Percentiles rank a stretch among this genome's conserved stretches.
Evolutionary conservation across 92 coral and sea anemone species (phyloP).

Genomic region (Montipora capitata): DNA sequence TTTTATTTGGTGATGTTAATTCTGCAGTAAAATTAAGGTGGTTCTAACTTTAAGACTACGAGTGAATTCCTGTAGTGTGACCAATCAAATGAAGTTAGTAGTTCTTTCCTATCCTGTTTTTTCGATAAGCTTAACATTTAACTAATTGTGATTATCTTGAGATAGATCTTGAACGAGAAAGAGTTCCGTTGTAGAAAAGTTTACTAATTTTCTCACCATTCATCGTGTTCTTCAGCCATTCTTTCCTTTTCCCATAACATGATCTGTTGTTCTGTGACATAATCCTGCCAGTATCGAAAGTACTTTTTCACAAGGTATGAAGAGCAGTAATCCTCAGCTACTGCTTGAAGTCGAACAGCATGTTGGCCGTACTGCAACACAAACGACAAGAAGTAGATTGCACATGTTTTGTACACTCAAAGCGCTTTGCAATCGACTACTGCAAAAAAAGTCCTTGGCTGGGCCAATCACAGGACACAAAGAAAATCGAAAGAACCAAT

Average conservation of each 20-base stretch:
- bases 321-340: conserved; percentile 88
- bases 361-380: conserved; percentile 90
- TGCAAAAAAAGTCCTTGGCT: too few relatives aligned
- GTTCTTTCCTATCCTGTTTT: background rate
- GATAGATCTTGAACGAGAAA: background rate
- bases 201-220: conserved; percentile 59
- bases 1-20: too few relatives aligned
- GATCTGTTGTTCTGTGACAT: conserved; percentile 91
- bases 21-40: background rate
- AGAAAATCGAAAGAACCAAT: background rate
- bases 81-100: background rate
- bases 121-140: background rate
- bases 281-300: conserved; percentile 90
- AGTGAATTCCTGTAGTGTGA: background rate
- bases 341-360: conserved; percentile 86
- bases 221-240: conserved; percentile 90
- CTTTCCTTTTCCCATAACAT: conserved; percentile 97
- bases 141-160: background rate
- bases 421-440: too few relatives aligned
- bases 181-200: background rate
- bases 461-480: too few relatives aligned
- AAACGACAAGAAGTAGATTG: background rate
- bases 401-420: too few relatives aligned
- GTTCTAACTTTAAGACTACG: background rate
- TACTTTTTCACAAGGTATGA: conserved; percentile 84